These are phyloP conservation scores for Marmota monax DNA, from an alignment of 2,113 vertebrate species.

Conservation along the genomic window DNA sequence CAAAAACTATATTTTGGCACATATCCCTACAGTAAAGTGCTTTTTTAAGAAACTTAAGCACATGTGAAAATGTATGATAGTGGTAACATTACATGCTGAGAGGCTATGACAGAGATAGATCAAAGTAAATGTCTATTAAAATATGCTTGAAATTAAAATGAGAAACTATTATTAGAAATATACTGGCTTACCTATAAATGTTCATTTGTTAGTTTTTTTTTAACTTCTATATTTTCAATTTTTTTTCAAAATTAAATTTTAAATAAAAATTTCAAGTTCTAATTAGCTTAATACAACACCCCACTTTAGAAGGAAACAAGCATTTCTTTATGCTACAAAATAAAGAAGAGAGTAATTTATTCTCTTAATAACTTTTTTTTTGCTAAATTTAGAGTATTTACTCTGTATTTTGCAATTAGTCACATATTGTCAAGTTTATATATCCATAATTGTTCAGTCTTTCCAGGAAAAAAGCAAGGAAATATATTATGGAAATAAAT, in stretches of 20 bases:
- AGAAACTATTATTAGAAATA: neutral
- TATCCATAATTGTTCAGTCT: neutral
- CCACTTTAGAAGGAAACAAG: neutral
- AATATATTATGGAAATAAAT: neutral
- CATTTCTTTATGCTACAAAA: neutral
- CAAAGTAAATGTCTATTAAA: neutral
- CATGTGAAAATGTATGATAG: neutral
- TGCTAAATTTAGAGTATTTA: neutral
- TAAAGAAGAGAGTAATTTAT: neutral
- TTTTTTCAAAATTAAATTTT: neutral
- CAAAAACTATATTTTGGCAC: neutral
- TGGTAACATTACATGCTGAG: neutral
- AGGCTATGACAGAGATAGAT: neutral
- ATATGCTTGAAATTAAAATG: neutral
- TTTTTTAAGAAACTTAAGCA: neutral
- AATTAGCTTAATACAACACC: neutral
- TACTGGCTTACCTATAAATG: neutral
- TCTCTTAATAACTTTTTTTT: neutral
- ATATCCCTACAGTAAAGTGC: neutral
- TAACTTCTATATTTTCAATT: neutral
- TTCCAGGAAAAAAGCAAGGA: neutral
- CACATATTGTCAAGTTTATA: neutral
- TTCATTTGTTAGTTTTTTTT: neutral
- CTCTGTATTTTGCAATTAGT: neutral
- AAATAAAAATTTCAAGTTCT: too few species aligned